These are phyloP conservation scores for Grus americana DNA, from an alignment of 2,113 vertebrate species.

Conservation along the genomic window DNA sequence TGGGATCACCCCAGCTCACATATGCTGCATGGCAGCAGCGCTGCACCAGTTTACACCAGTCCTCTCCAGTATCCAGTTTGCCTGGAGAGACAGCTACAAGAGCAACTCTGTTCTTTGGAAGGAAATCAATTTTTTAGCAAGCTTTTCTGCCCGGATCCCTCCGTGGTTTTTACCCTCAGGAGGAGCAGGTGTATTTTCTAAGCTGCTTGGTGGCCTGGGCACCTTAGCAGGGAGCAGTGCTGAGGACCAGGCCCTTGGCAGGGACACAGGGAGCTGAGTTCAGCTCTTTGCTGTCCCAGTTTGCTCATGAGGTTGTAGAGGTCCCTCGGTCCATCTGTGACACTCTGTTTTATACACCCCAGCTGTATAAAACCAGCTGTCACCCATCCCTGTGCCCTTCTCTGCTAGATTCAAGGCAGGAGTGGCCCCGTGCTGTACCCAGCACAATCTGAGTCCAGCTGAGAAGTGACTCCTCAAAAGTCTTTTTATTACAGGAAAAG, in stretches of 20 bases:
- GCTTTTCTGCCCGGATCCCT: neutral
- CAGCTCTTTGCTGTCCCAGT: neutral
- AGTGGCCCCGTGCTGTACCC: fast-evolving
- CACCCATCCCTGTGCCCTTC: neutral
- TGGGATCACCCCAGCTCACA: neutral
- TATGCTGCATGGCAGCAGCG: neutral
- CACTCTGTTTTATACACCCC: neutral
- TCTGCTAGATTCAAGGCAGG: neutral
- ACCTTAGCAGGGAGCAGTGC: neutral
- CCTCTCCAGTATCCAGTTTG: neutral
- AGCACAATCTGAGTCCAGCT: neutral
- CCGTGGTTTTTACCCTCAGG: neutral
- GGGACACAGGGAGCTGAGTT: neutral
- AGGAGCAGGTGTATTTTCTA: neutral
- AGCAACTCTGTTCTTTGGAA: neutral
- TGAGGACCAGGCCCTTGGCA: neutral
- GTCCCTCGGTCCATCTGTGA: fast-evolving
- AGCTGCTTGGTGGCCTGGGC: neutral
- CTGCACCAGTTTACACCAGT: neutral
- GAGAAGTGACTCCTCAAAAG: neutral
- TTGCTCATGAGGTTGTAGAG: neutral
- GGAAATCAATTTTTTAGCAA: slow-evolving; percentile 4
- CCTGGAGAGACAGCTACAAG: neutral
- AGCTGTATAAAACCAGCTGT: neutral
- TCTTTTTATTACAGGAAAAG: neutral